Percentiles rank a stretch among this genome's conserved stretches.
Evolutionary conservation across 2,888 invertebrate species (phyloP).

Genomic region (Luffia ferchaultella): DNA sequence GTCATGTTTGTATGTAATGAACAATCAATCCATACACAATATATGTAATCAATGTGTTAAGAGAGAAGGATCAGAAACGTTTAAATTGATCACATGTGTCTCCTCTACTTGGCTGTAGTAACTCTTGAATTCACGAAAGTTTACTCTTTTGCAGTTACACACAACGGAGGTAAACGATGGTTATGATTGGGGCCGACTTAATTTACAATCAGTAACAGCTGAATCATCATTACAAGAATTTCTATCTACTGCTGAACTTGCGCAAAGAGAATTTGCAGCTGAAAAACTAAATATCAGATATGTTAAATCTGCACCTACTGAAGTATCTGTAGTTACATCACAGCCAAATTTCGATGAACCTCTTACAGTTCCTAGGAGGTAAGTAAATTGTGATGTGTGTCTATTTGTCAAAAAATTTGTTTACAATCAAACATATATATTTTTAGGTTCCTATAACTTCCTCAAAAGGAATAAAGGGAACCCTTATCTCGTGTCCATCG

Average conservation of each 20-base stretch:
- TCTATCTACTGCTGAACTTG: conserved; percentile 92
- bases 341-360: conserved; percentile 56
- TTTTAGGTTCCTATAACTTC: too few species aligned
- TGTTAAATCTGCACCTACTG: conserved; percentile 43
- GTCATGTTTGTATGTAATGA: too few species aligned
- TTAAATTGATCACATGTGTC: too few species aligned
- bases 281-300: conserved; percentile 85
- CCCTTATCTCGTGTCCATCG: too few species aligned
- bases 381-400: conserved; percentile 10
- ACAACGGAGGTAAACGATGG: conserved; percentile 91
- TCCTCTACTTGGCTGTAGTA: too few species aligned
- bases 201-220: conserved; percentile 92
- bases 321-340: conserved; percentile 41
- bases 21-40: too few species aligned
- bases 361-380: conserved; percentile 78
- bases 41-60: too few species aligned
- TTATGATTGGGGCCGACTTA: conserved; percentile 89
- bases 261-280: conserved; percentile 92
- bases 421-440: too few species aligned
- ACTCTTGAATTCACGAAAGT: too few species aligned
- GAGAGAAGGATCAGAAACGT: too few species aligned
- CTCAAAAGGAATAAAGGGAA: too few species aligned
- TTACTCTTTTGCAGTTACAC: conserved; percentile 74
- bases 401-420: too few species aligned
- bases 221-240: conserved; percentile 97